Evolutionary conservation across 2,797 vertebrate species (phyloP), one percentile per base, ranked within the genome.

Genomic region (Smutsia temminckii): DNA sequence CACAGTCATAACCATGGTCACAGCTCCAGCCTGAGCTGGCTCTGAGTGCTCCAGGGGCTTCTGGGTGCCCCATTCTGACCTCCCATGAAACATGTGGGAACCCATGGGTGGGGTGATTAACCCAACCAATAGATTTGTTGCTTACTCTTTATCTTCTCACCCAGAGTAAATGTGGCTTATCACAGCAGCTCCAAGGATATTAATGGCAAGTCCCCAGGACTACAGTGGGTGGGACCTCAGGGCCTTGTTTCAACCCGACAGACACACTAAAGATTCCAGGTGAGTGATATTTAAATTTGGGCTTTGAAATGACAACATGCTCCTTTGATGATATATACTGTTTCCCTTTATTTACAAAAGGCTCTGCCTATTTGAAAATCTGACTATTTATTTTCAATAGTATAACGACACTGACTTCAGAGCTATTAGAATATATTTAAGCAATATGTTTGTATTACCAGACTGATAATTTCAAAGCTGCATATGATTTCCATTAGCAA

Each of bases 321-420:
- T 81, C 21, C 72, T 80, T n/a, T 64, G 32, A 78, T 91, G 63
- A 83, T 53, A 10, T 12, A 57, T 5, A 89, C 14, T 23, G 42
- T 46, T 51, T 74, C 72, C 49, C 66, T 34, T 94, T 61, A 51
- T 32, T 91, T 85, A 72, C 71, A 81, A 93, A 71, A 84, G 17
- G 29, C 68, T 84, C 91, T 0, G 1, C 16, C 40, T 94, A 42
- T 79, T 97, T 85, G 64, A 96, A 97, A 88, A 79, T 51, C 51
- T 79, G 80, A 55, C 17, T 64, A 40, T 78, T 89, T 86, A 61
- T 90, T 90, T 87, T 88, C 87, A 80, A 66, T 81, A 89, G 42
- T 40, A 32, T 17, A 71, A 78, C 27, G 69, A 86, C 34, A 25
- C 88, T 53, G 75, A 87, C 88, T 86, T 95, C 42, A 95, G 96